phyloP scores from a whole-genome alignment of 2,797 vertebrate genomes.

The Phaenicophaeus curvirostris region DNA sequence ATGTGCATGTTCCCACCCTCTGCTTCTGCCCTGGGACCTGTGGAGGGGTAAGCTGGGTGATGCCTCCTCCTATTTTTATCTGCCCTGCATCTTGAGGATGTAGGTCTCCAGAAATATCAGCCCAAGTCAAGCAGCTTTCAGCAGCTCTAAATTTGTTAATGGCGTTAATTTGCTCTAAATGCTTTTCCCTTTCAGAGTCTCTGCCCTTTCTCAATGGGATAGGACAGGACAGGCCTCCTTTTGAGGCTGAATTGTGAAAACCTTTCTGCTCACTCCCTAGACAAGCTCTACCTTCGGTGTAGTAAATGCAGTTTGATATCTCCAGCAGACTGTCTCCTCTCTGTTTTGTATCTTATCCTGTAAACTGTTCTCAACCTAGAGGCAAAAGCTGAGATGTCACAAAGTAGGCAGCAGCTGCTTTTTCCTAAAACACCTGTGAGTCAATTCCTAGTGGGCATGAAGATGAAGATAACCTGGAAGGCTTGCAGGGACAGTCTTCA shows the following conservation, averaged over 20 bases:
- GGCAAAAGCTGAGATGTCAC: constrained; percentile 59
- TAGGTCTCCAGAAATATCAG: neutral
- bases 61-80: neutral
- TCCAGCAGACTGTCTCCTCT: constrained; percentile 50
- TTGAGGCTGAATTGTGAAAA: constrained; percentile 7
- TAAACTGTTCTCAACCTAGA: constrained; percentile 49
- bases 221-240: neutral
- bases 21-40: neutral
- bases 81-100: neutral
- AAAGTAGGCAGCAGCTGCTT: constrained; percentile 59
- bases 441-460: constrained; percentile 58
- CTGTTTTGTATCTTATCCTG: neutral
- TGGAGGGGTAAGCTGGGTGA: accelerated
- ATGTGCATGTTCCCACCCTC: accelerated
- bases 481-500: constrained; percentile 43
- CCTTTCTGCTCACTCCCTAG: neutral
- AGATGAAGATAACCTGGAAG: constrained; percentile 63
- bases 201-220: neutral
- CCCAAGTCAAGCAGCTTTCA: neutral
- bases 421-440: constrained; percentile 69
- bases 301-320: constrained; percentile 48
- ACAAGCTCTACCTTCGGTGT: neutral
- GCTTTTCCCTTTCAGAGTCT: constrained; percentile 2
- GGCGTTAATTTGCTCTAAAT: constrained; percentile 3
- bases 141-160: neutral